Percentiles rank a stretch among this genome's conserved stretches.
Conservation (phyloP, 1,140 invertebrate genomes). For the Dreissena polymorpha region DNA sequence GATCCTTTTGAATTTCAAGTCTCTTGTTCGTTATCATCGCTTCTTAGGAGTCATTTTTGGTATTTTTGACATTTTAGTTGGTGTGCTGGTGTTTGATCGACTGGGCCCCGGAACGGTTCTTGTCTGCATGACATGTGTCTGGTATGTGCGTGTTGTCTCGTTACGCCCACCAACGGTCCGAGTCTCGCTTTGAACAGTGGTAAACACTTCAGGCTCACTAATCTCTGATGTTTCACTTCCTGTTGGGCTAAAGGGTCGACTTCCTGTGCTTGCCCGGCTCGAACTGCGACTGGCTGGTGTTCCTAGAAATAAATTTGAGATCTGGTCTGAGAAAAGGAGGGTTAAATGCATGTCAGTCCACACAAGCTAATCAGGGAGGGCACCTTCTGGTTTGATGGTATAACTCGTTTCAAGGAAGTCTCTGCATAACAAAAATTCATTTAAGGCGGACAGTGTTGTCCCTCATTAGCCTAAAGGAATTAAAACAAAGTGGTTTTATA, state of each 20-base stretch:
- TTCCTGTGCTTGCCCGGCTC: conserved; percentile 81
- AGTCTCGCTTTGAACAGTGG: conserved; percentile 73
- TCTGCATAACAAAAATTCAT: too few species aligned
- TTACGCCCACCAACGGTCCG: conserved; percentile 72
- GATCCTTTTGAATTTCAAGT: conserved; percentile 14
- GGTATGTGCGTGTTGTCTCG: conserved; percentile 74
- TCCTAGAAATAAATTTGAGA: conserved; percentile 46
- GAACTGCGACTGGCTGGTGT: conserved; percentile 72
- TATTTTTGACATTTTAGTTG: conserved; percentile 63
- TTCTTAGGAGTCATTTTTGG: conserved; percentile 63
- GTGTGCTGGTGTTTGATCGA: conserved; percentile 47
- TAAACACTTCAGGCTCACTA: conserved; percentile 77
- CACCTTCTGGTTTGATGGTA: too few species aligned
- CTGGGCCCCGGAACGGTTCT: conserved; percentile 62
- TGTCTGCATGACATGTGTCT: conserved; percentile 73
- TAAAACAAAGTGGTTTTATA: too few species aligned
- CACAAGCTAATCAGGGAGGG: too few species aligned
- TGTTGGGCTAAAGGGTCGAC: conserved; percentile 91
- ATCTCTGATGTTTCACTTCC: conserved; percentile 93
- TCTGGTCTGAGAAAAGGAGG: too few species aligned
- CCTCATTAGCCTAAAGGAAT: too few species aligned
- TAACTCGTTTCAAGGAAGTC: too few species aligned
- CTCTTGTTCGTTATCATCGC: conserved; percentile 24
- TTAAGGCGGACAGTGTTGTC: too few species aligned
- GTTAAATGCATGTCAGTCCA: neutral